These are phyloP conservation scores for Sebastes alutus DNA, from an alignment of 2,797 vertebrate genomes.

Conservation along the genomic window DNA sequence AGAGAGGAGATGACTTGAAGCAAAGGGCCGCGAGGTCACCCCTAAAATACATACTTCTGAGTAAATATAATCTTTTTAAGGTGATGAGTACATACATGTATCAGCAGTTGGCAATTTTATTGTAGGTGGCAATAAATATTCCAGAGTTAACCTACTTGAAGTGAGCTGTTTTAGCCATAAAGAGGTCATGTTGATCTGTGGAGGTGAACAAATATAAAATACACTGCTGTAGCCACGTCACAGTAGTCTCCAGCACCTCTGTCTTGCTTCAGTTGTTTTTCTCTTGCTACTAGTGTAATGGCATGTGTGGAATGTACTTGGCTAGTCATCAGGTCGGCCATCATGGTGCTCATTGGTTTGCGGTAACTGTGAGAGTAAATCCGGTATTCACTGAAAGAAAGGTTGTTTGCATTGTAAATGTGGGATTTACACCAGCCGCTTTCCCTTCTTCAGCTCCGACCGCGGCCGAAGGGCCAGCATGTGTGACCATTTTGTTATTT, in stretches of 20 bases:
- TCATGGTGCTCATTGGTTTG: conserved; percentile 58
- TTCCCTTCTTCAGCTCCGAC: background rate
- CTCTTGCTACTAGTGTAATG: conserved; percentile 61
- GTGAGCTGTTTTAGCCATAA: background rate
- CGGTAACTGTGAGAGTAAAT: conserved; percentile 51
- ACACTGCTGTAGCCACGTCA: background rate
- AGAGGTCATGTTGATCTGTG: background rate
- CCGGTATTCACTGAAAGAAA: conserved; percentile 30
- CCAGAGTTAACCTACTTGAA: background rate
- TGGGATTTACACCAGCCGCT: conserved; percentile 33
- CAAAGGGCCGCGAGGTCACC: no score
- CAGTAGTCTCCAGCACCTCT: conserved; percentile 1
- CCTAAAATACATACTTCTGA: background rate
- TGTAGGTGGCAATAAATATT: background rate
- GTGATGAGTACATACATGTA: background rate
- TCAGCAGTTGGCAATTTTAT: background rate
- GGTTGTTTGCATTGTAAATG: conserved; percentile 67
- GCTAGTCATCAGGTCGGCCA: conserved; percentile 64
- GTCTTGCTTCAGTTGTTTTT: conserved; percentile 46
- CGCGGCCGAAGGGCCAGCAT: background rate
- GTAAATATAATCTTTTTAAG: background rate
- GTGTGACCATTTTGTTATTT: conserved; percentile 38
- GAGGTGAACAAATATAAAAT: background rate
- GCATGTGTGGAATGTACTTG: conserved; percentile 79
- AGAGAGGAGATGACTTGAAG: no score